A percentile compares a stretch with the other conserved stretches of the same genome.
phyloP scores from a whole-genome alignment of 1,140 invertebrate species.

The Bombus impatiens region DNA sequence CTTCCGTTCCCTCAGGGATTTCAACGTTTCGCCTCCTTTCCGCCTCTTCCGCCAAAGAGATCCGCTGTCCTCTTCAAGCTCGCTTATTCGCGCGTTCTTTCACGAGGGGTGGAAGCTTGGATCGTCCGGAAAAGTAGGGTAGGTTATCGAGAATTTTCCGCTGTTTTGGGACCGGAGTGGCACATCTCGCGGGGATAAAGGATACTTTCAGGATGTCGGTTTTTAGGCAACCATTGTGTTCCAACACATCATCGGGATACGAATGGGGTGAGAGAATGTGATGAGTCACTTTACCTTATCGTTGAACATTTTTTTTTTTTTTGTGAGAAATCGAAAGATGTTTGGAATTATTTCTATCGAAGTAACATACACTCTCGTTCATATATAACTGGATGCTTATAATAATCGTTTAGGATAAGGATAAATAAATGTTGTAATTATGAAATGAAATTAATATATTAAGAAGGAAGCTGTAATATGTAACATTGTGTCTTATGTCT shows the following conservation, averaged over 20 bases:
- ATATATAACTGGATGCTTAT: neutral
- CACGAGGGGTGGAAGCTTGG: neutral
- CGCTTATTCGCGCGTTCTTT: slow-evolving; percentile 44
- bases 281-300: too few relatives aligned
- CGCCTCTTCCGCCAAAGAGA: slow-evolving; percentile 31
- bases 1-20: slow-evolving; percentile 57
- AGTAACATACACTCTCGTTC: neutral
- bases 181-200: neutral
- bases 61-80: slow-evolving; percentile 21
- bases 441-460: neutral
- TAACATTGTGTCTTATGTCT: too few relatives aligned
- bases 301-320: neutral
- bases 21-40: slow-evolving; percentile 51
- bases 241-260: too few relatives aligned
- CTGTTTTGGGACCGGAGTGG: neutral
- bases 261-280: too few relatives aligned
- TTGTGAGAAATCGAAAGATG: too few relatives aligned
- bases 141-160: slow-evolving; percentile 52
- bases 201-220: neutral
- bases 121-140: slow-evolving; percentile 36
- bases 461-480: too few relatives aligned
- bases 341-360: too few relatives aligned
- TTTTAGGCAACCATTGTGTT: neutral
- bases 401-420: neutral
- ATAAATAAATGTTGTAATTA: neutral